Conservation (phyloP, 2,888 invertebrate species). For the Papilio protenor region DNA sequence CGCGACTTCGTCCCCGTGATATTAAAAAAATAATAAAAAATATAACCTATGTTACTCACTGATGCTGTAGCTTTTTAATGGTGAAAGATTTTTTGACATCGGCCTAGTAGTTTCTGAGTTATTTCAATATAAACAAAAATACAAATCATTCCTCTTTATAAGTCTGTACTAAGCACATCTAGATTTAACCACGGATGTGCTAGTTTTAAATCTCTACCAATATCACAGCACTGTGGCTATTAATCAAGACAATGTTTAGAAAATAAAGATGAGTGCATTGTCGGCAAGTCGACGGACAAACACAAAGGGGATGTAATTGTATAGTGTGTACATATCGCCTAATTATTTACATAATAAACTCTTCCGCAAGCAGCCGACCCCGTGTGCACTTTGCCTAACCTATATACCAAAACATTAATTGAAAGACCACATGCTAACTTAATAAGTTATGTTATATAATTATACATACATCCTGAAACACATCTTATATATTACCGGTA, state of each 20-base stretch:
- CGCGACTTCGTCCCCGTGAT: too few relatives aligned
- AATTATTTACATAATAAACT: slow-evolving; percentile 59
- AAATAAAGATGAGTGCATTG: slow-evolving; percentile 50
- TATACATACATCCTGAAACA: neutral
- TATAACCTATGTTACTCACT: too few relatives aligned
- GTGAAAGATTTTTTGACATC: too few relatives aligned
- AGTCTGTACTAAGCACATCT: neutral
- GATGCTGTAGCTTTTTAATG: too few relatives aligned
- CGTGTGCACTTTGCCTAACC: slow-evolving; percentile 22
- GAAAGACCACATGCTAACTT: neutral
- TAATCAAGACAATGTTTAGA: slow-evolving; percentile 47
- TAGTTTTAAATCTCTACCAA: neutral
- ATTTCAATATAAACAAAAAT: too few relatives aligned
- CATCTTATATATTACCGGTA: too few relatives aligned
- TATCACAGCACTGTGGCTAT: neutral
- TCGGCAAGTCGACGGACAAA: slow-evolving; percentile 53
- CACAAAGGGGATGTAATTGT: slow-evolving; percentile 63
- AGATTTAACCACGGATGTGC: neutral
- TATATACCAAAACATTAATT: slow-evolving; percentile 10
- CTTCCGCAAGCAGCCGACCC: slow-evolving; percentile 50
- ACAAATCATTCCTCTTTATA: too few relatives aligned
- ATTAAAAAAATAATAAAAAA: too few relatives aligned
- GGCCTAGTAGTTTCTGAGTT: too few relatives aligned
- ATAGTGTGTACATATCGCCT: slow-evolving; percentile 47
- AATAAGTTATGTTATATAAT: too few relatives aligned